Percentiles rank a stretch among this genome's conserved stretches.
Conservation (phyloP, 2,888 invertebrate genomes). For the Tethea ocularis region DNA sequence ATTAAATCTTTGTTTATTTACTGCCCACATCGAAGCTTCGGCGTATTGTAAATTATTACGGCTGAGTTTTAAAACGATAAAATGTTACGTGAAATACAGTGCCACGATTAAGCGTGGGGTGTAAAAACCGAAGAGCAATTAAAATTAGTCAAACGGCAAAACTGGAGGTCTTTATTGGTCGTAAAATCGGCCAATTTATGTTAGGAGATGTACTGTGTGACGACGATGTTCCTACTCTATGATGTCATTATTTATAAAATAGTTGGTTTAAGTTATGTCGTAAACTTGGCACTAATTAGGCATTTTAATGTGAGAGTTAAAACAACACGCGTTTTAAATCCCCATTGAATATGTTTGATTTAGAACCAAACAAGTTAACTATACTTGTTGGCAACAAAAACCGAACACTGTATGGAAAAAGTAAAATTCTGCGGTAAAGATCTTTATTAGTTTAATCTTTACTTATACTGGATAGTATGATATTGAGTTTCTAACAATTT, state of each 20-base stretch:
- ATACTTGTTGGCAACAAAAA: too few relatives aligned
- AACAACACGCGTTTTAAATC: neutral
- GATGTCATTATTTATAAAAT: neutral
- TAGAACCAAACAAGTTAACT: too few relatives aligned
- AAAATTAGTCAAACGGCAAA: conserved; percentile 75
- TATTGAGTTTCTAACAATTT: neutral
- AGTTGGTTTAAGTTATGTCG: neutral
- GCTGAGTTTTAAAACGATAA: conserved; percentile 65
- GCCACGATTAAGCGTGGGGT: conserved; percentile 53
- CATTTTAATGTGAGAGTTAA: neutral
- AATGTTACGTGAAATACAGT: conserved; percentile 62
- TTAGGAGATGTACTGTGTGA: conserved; percentile 44
- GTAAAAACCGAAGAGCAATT: conserved; percentile 69
- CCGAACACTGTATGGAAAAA: too few relatives aligned
- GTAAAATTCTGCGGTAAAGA: too few relatives aligned
- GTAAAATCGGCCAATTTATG: conserved; percentile 73
- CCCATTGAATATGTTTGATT: too few relatives aligned
- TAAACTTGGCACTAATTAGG: neutral
- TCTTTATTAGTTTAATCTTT: neutral
- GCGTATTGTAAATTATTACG: conserved; percentile 67
- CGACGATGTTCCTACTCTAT: conserved; percentile 26
- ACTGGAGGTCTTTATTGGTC: conserved; percentile 66
- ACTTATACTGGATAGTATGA: too few relatives aligned
- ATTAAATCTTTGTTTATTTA: conserved; percentile 71
- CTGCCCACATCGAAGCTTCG: conserved; percentile 54